Conservation (phyloP, 2,888 invertebrate species). For the Catocala fraxini region DNA sequence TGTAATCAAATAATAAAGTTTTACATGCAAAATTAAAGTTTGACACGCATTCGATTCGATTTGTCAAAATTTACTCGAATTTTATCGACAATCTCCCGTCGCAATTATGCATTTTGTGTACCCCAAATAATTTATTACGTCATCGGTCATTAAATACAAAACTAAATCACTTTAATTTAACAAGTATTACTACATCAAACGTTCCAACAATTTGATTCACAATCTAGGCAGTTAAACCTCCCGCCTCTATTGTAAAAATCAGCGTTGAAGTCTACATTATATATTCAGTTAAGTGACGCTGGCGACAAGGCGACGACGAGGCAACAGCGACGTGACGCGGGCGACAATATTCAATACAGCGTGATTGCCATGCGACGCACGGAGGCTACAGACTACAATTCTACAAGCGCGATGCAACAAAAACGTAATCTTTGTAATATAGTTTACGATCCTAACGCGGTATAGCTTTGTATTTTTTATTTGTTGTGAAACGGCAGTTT, state of each 20-base stretch:
- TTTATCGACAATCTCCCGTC: no score
- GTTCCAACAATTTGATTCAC: neutral
- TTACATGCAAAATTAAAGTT: no score
- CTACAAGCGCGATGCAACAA: slow-evolving; percentile 20
- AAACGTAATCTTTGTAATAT: slow-evolving; percentile 19
- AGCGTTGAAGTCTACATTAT: slow-evolving; percentile 26
- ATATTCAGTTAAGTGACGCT: slow-evolving; percentile 39
- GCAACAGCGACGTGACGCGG: slow-evolving; percentile 46
- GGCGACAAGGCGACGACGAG: slow-evolving; percentile 25
- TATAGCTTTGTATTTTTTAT: no score
- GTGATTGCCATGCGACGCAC: slow-evolving; percentile 37
- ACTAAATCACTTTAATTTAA: no score
- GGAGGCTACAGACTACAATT: slow-evolving; percentile 16
- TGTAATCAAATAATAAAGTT: no score
- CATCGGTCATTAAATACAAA: no score
- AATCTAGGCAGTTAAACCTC: neutral
- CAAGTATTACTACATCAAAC: no score
- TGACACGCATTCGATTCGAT: no score
- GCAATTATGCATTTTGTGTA: no score
- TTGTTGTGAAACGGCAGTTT: no score
- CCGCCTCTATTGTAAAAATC: slow-evolving; percentile 30
- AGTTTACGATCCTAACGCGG: slow-evolving; percentile 6
- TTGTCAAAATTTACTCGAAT: no score
- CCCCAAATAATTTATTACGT: no score
- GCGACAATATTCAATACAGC: slow-evolving; percentile 50